Percentiles rank a stretch among this genome's conserved stretches.
Evolutionary conservation across 2,888 invertebrate genomes (phyloP).

Genomic region (Troilus luridus): DNA sequence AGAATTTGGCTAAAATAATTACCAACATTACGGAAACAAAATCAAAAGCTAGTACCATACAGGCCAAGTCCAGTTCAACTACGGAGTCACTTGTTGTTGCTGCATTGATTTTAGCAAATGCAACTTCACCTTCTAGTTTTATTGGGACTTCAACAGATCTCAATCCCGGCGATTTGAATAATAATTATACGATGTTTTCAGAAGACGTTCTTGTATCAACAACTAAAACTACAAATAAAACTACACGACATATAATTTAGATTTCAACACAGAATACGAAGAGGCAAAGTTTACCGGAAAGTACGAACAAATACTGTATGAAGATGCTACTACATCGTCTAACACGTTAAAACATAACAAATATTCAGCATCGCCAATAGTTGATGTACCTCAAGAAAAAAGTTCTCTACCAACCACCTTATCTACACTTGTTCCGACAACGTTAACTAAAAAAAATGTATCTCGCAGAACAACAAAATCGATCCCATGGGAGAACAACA

Average conservation of each 20-base stretch:
- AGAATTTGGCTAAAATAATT: not conserved
- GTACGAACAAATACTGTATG: no score
- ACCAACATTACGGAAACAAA: not conserved
- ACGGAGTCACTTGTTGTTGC: not conserved
- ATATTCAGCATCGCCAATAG: not conserved
- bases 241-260: not conserved
- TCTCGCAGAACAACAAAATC: not conserved
- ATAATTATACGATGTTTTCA: not conserved
- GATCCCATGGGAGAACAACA: not conserved
- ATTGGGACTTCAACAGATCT: not conserved
- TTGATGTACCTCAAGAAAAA: not conserved
- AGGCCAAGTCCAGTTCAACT: not conserved
- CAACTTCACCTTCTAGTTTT: not conserved
- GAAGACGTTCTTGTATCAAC: not conserved
- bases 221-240: not conserved
- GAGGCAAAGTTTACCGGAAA: not conserved
- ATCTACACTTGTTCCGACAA: not conserved
- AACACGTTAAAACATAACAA: not conserved
- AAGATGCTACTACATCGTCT: not conserved
- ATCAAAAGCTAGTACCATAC: not conserved
- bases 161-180: not conserved
- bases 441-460: not conserved
- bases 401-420: not conserved
- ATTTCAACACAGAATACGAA: not conserved
- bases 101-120: slow-evolving; percentile 6